Evolutionary conservation across 2,797 vertebrate species (phyloP).

Genomic region (Scyliorhinus canicula): DNA sequence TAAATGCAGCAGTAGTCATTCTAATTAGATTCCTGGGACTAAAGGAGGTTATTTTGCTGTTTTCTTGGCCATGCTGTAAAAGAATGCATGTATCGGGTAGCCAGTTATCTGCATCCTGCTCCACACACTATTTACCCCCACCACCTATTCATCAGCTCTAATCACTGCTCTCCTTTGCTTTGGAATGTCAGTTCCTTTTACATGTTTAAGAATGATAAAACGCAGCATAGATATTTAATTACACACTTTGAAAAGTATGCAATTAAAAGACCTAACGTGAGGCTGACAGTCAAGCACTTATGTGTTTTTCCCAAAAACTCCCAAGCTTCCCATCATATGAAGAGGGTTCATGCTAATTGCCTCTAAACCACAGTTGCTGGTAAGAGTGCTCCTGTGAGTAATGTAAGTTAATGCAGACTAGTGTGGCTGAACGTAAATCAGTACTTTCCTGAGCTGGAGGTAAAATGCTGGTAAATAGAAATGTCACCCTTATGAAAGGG

Average conservation of each 20-base stretch:
- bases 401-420: neutral
- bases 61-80: neutral
- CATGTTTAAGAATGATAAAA: slow-evolving; percentile 46
- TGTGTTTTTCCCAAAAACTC: slow-evolving; percentile 45
- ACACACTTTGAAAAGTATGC: slow-evolving; percentile 52
- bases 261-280: slow-evolving; percentile 55
- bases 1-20: slow-evolving; percentile 9
- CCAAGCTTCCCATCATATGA: slow-evolving; percentile 36
- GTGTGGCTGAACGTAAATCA: neutral
- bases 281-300: slow-evolving; percentile 47
- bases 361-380: neutral
- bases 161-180: slow-evolving; percentile 12
- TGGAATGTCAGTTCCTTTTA: slow-evolving; percentile 23
- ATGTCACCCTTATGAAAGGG: neutral
- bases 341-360: slow-evolving; percentile 15
- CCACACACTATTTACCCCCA: slow-evolving; percentile 22
- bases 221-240: slow-evolving; percentile 58
- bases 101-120: slow-evolving; percentile 32
- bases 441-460: neutral
- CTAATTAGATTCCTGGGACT: neutral
- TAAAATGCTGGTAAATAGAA: slow-evolving; percentile 6
- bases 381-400: neutral
- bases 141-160: slow-evolving; percentile 31
- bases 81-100: slow-evolving; percentile 23
- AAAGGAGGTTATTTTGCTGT: slow-evolving; percentile 8